These are phyloP conservation scores for Ceyx margarethae DNA, from an alignment of 2,113 vertebrate genomes.

Conservation along the genomic window DNA sequence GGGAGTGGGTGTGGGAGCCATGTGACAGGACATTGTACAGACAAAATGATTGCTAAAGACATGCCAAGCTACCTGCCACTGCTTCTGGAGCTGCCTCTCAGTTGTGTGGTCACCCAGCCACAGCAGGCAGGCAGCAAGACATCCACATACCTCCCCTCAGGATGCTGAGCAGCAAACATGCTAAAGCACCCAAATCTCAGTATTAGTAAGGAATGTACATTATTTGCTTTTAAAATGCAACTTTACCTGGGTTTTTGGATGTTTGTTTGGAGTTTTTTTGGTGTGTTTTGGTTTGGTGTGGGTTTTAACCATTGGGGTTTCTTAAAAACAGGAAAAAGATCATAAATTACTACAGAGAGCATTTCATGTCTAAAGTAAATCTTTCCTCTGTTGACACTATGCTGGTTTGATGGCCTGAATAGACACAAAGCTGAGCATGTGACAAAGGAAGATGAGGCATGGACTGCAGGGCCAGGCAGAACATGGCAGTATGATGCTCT, in stretches of 20 bases:
- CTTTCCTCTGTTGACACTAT: neutral
- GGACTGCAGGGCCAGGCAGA: neutral
- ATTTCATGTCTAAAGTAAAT: neutral
- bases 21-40: neutral
- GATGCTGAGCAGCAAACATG: neutral
- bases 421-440: neutral
- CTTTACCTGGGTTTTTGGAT: neutral
- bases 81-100: neutral
- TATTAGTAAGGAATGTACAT: neutral
- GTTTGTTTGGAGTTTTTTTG: neutral
- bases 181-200: neutral
- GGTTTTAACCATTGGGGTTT: rapidly evolving
- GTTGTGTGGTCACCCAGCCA: neutral
- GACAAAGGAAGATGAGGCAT: neutral
- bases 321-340: neutral
- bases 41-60: neutral
- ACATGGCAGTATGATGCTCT: neutral
- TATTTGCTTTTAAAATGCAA: neutral
- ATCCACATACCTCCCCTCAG: rapidly evolving
- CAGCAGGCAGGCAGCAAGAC: neutral
- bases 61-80: neutral
- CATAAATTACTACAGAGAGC: neutral
- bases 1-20: neutral
- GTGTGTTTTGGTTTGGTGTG: neutral
- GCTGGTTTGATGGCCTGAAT: neutral